These are phyloP conservation scores for Peromyscus nudipes DNA, from an alignment of 2,797 vertebrate species.

Conservation along the genomic window DNA sequence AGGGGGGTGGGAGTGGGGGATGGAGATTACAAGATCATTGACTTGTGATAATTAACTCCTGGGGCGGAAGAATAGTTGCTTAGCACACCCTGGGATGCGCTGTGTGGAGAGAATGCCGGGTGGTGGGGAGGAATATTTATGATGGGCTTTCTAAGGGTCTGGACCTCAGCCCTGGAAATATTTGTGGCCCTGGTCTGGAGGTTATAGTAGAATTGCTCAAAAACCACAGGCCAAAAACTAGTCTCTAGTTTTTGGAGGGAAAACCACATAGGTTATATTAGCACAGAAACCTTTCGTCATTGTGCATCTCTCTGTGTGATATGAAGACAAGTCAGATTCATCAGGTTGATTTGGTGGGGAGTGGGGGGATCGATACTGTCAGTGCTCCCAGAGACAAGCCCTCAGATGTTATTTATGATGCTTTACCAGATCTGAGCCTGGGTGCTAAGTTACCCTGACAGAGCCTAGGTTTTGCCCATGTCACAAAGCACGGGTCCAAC, in stretches of 20 bases:
- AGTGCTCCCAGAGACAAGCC: constrained; percentile 38
- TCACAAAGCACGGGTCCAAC: constrained; percentile 26
- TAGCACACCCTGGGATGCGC: not conserved
- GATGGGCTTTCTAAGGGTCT: not conserved
- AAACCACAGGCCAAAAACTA: not conserved
- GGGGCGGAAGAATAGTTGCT: not conserved
- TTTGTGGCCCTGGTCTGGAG: not conserved
- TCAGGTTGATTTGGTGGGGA: constrained; percentile 60
- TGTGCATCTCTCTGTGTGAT: constrained; percentile 52
- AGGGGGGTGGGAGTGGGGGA: too few relatives aligned
- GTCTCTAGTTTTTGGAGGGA: not conserved
- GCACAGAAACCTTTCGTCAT: not conserved
- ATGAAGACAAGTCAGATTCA: constrained; percentile 69
- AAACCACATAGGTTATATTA: not conserved
- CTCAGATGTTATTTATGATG: constrained; percentile 57
- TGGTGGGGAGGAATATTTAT: not conserved
- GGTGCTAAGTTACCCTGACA: constrained; percentile 3
- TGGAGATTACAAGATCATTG: not conserved
- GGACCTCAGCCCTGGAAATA: not conserved
- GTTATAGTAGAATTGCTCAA: not conserved
- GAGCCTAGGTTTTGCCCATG: not conserved
- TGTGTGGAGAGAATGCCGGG: not conserved
- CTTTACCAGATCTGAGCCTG: not conserved
- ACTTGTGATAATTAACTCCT: not conserved
- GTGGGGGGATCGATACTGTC: constrained; percentile 29